These are phyloP conservation scores for Lagopus leucura DNA, from an alignment of 2,113 vertebrate genomes.

Conservation along the genomic window DNA sequence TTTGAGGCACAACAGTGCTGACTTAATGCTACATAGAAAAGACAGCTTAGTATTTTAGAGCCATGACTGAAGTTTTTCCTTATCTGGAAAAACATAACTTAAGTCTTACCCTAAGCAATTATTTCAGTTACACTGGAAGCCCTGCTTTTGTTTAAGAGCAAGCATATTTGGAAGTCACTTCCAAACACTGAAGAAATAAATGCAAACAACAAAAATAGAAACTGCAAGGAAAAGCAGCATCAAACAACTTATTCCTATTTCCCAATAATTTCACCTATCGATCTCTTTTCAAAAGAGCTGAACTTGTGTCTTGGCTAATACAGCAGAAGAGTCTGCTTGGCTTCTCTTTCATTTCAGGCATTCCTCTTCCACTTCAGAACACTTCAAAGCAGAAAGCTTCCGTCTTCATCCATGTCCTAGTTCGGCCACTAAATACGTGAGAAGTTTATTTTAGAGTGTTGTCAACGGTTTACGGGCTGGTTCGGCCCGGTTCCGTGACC, in stretches of 20 bases:
- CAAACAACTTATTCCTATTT: background rate
- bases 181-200: background rate
- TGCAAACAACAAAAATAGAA: background rate
- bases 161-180: background rate
- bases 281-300: background rate
- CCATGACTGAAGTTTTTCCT: background rate
- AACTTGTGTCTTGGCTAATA: background rate
- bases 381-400: background rate
- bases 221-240: background rate
- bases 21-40: background rate
- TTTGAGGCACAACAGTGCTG: background rate
- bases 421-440: background rate
- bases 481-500: too few species aligned
- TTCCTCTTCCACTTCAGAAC: background rate
- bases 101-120: background rate
- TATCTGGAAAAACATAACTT: background rate
- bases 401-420: background rate
- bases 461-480: too few species aligned
- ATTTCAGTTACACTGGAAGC: background rate
- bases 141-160: background rate
- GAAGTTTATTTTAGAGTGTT: background rate
- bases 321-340: background rate
- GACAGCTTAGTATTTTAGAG: background rate
- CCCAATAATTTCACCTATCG: background rate
- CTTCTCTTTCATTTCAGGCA: background rate